Evolutionary conservation across 1,140 invertebrate genomes (phyloP).

Genomic region (Hirudo medicinalis): DNA sequence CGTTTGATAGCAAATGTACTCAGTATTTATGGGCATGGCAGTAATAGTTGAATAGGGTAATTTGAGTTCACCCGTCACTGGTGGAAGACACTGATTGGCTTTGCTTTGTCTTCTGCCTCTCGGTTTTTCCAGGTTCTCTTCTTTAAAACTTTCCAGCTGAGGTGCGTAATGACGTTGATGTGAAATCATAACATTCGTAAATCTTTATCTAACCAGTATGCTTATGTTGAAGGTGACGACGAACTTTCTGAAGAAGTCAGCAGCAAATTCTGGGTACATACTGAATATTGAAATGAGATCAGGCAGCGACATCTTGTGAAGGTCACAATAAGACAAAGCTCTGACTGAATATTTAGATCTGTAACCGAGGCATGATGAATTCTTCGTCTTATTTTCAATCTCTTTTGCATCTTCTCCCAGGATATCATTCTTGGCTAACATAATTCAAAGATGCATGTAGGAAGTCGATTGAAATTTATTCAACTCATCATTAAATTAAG

Average conservation of each 20-base stretch:
- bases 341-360: constrained; percentile 36
- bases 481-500: background rate
- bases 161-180: too few species aligned
- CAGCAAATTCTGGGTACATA: constrained; percentile 39
- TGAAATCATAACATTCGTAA: too few species aligned
- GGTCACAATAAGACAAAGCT: constrained; percentile 39
- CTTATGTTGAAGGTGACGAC: constrained; percentile 38
- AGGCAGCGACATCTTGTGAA: constrained; percentile 37
- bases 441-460: background rate
- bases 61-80: too few species aligned
- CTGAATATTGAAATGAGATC: constrained; percentile 36
- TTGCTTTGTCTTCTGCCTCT: too few species aligned
- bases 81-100: too few species aligned
- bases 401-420: constrained; percentile 88
- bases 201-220: constrained; percentile 27
- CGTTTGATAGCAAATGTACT: too few species aligned
- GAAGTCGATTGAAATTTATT: background rate
- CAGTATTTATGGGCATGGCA: too few species aligned
- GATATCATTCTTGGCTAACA: constrained; percentile 52
- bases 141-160: too few species aligned
- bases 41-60: too few species aligned
- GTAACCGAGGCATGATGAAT: constrained; percentile 19
- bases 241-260: constrained; percentile 34
- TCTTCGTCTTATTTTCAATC: constrained; percentile 36
- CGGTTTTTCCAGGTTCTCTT: too few species aligned